A percentile compares a stretch with the other conserved stretches of the same genome.
phyloP scores from a whole-genome alignment of 2,797 vertebrate genomes.

The Trachops cirrhosus region DNA sequence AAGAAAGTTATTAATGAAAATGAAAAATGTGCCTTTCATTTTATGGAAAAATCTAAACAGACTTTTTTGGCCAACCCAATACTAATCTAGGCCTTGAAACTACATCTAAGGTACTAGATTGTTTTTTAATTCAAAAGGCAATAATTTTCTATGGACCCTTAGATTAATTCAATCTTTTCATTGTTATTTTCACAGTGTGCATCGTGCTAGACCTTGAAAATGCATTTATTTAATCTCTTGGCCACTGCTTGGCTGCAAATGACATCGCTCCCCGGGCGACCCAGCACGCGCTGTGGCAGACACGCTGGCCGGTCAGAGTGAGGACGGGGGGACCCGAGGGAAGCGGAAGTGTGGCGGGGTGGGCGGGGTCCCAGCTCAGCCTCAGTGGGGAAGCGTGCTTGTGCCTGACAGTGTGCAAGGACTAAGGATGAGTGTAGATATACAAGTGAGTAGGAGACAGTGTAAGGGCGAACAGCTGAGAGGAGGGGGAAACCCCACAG shows the following conservation, averaged over 20 bases:
- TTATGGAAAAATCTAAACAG: background rate
- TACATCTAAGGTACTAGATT: background rate
- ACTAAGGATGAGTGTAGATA: background rate
- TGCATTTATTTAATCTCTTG: background rate
- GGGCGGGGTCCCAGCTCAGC: background rate
- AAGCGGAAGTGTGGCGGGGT: background rate
- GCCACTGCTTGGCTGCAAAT: background rate
- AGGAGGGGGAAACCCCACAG: background rate
- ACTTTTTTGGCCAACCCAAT: background rate
- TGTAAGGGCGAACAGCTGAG: background rate
- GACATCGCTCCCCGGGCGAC: background rate
- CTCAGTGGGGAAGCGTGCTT: background rate
- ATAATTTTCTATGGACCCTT: background rate
- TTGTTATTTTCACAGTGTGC: background rate
- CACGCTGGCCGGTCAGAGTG: background rate
- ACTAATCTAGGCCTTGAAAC: background rate
- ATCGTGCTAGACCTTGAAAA: background rate
- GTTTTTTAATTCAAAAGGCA: background rate
- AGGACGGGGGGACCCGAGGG: accelerated
- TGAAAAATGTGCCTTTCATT: background rate
- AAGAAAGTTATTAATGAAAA: background rate
- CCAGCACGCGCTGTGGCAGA: background rate
- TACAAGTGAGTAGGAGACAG: background rate
- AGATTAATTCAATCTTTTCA: background rate
- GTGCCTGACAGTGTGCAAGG: background rate